phyloP scores from a whole-genome alignment of 2,888 invertebrate species.

The Pheosia tremula region DNA sequence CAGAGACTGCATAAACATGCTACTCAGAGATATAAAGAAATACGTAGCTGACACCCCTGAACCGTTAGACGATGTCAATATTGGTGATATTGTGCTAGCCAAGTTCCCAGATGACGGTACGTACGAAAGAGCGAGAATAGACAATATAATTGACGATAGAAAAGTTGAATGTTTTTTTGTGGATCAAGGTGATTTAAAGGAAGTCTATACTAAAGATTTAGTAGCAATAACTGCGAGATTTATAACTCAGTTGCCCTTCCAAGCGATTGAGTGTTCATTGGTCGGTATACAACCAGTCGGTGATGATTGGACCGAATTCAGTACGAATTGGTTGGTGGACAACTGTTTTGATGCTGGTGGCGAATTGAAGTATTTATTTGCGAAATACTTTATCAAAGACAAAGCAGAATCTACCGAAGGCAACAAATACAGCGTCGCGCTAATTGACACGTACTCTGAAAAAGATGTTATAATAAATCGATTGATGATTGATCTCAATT shows the following conservation, averaged over 20 bases:
- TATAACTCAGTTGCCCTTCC: conserved; percentile 83
- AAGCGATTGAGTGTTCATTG: conserved; percentile 86
- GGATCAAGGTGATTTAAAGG: conserved; percentile 85
- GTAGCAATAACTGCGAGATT: conserved; percentile 77
- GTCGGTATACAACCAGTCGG: conserved; percentile 77
- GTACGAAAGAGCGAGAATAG: conserved; percentile 76
- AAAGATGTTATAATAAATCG: conserved; percentile 76
- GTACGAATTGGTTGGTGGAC: conserved; percentile 79
- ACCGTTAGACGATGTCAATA: conserved; percentile 44
- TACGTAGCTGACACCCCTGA: conserved; percentile 49
- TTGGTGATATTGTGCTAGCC: conserved; percentile 78
- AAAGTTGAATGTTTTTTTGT: conserved; percentile 85
- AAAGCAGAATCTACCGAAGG: conserved; percentile 63
- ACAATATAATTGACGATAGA: conserved; percentile 54
- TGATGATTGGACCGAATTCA: conserved; percentile 79
- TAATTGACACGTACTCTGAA: conserved; percentile 74
- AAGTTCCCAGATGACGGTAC: conserved; percentile 71
- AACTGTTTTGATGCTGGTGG: conserved; percentile 63
- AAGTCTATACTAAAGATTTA: conserved; percentile 67
- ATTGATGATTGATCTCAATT: conserved; percentile 75
- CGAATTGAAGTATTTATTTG: conserved; percentile 69
- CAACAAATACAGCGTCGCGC: conserved; percentile 75
- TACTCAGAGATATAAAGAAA: conserved; percentile 71
- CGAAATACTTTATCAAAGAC: conserved; percentile 70
- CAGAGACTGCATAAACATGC: conserved; percentile 58